Conservation (phyloP, 2,113 vertebrate species). For the Colius striatus region DNA sequence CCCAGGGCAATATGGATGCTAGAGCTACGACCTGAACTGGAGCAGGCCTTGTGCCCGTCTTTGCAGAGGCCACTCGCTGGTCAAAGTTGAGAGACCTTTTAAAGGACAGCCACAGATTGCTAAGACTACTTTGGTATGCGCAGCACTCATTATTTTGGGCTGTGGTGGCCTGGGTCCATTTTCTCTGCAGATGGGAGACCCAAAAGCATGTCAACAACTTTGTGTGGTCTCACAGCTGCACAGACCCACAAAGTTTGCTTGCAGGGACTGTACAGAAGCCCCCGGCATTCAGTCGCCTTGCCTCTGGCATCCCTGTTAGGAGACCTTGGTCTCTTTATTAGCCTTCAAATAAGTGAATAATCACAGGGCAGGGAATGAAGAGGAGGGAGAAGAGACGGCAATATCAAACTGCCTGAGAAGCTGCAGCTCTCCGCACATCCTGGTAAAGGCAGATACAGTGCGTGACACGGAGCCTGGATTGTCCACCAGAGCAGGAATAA, state of each 20-base stretch:
- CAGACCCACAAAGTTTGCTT: not conserved
- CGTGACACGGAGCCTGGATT: not conserved
- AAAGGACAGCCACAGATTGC: not conserved
- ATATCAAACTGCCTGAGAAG: not conserved
- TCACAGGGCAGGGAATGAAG: not conserved
- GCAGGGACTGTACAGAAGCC: not conserved
- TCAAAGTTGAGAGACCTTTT: not conserved
- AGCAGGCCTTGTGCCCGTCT: not conserved
- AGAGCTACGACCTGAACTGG: not conserved
- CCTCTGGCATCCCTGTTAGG: not conserved
- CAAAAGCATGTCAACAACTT: conserved; percentile 2
- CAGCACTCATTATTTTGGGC: not conserved
- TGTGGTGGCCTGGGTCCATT: not conserved
- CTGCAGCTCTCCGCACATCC: not conserved
- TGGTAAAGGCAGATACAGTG: not conserved
- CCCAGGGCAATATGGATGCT: not conserved
- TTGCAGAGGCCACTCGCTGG: not conserved
- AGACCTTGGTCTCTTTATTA: not conserved
- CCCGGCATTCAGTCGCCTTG: not conserved
- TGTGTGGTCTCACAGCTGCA: not conserved
- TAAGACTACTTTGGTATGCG: not conserved
- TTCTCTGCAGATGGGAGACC: not conserved
- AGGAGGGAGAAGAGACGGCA: not conserved
- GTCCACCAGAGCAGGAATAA: conserved; percentile 56
- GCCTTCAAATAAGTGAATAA: not conserved